Evolutionary conservation across 2,113 vertebrate species (phyloP).

Genomic region (Chloroceryle aenea): DNA sequence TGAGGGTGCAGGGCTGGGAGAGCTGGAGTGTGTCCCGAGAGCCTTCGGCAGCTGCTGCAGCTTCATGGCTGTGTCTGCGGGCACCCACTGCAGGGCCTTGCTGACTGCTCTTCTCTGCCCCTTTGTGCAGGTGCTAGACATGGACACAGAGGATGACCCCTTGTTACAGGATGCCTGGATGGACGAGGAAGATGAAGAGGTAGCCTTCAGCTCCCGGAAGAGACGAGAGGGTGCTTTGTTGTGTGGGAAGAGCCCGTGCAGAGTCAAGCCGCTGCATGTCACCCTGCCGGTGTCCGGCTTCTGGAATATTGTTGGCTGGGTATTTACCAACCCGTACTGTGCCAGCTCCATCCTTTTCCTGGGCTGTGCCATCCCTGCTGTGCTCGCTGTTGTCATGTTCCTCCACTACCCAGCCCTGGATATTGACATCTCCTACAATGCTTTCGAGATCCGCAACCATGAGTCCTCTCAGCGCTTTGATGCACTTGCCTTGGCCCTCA

Average conservation of each 20-base stretch:
- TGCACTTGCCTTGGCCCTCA: constrained; percentile 89
- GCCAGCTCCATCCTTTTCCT: constrained; percentile 84
- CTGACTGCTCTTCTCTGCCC: constrained; percentile 8
- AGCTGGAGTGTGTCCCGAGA: not conserved
- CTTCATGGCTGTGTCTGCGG: not conserved
- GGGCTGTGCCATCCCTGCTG: constrained; percentile 85
- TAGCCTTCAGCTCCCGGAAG: constrained; percentile 28
- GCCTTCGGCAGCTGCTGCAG: not conserved
- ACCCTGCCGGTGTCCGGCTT: constrained; percentile 60
- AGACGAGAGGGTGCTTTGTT: constrained; percentile 27
- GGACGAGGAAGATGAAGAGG: constrained; percentile 81
- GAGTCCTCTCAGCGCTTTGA: constrained; percentile 94
- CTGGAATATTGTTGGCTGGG: constrained; percentile 90
- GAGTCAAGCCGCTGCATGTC: constrained; percentile 31
- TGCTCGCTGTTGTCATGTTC: constrained; percentile 90
- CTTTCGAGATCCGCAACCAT: constrained; percentile 96
- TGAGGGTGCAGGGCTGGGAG: not conserved
- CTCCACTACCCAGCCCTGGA: constrained; percentile 92
- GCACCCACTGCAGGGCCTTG: not conserved
- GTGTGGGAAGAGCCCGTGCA: constrained; percentile 68
- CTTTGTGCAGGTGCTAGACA: constrained; percentile 63
- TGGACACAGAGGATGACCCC: constrained; percentile 91
- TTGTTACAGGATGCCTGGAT: constrained; percentile 85
- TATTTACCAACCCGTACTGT: constrained; percentile 89
- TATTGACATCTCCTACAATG: constrained; percentile 97